A percentile compares a stretch with the other conserved stretches of the same genome.
These are phyloP conservation scores for Smithornis capensis DNA, from an alignment of 2,113 vertebrate genomes.

Conservation along the genomic window DNA sequence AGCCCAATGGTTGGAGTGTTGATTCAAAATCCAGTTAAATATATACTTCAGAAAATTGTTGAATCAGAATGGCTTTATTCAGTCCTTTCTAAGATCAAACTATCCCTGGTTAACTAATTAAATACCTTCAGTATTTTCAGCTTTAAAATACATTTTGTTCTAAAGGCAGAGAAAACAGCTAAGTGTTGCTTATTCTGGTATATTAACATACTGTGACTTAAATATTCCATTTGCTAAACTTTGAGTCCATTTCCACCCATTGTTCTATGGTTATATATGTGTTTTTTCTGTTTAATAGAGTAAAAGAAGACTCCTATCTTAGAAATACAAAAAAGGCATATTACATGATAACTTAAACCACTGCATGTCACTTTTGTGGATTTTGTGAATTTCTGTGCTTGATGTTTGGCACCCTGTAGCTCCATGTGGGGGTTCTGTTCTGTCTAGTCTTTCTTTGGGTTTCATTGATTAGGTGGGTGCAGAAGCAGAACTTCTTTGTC, in stretches of 20 bases:
- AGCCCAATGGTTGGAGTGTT: neutral
- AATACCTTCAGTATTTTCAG: neutral
- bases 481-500: conserved; percentile 71
- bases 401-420: conserved; percentile 20
- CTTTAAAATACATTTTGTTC: neutral
- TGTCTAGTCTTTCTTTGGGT: conserved; percentile 46
- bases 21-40: neutral
- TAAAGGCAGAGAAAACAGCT: neutral
- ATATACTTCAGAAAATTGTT: neutral
- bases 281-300: neutral
- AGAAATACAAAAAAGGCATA: neutral
- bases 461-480: conserved; percentile 65
- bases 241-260: neutral
- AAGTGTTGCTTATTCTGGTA: neutral
- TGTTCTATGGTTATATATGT: neutral
- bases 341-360: neutral
- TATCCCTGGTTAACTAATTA: neutral
- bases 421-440: conserved; percentile 35
- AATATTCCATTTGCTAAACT: neutral
- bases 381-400: neutral
- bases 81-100: neutral
- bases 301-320: neutral
- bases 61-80: neutral
- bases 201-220: neutral
- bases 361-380: neutral